Evolutionary conservation across 2,888 invertebrate species (phyloP), one percentile per base, ranked within the genome.

Genomic region (Drosophila anomalata): DNA sequence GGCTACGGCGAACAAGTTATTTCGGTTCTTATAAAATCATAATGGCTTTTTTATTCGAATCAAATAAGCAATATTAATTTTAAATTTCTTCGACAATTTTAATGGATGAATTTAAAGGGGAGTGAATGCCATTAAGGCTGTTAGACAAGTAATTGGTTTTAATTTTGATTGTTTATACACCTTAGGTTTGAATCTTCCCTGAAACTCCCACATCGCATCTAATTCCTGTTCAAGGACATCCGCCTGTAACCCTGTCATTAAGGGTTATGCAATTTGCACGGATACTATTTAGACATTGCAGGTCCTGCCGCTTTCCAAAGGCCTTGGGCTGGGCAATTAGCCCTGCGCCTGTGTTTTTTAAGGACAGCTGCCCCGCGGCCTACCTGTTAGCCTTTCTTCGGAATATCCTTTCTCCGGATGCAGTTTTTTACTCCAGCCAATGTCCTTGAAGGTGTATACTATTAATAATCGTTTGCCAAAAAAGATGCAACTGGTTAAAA

Each of bases 261-360:
- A 82, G 86, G 82, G 82, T 86, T 82, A 86, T 67, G 59, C 51
- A 20, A 73, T 62, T 52, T 68, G 52, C 48, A 83, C 73, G 55
- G 70, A 48, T 62, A 56, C 62, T 12, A 17, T 60, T 50, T 36
- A 48, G 52, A 24, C 63, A 61, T 52, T 31, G 50, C 82, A 86
- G 75, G 80, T 85, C 80, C 80, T 72, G 71, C 56, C 47, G 68
- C 44, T 52, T 42, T 7, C 50, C 20, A 33, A 44, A 68, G 85
- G 55, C 82, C 85, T 81, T 82, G 80, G 79, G 55, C 72, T 73
- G 55, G 58, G 78, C 66, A 82, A 75, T 80, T 83, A 80, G 42
- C 24, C 52, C 17, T 17, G 46, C 59, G 50, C 29, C 65, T 78
- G 31, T 33, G 65, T 86, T 85, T 69, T 86, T 86, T 83, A 86